Evolutionary conservation across 1,140 invertebrate genomes (phyloP), one percentile per base, ranked within the genome.

Genomic region (Ceratina calcarata): DNA sequence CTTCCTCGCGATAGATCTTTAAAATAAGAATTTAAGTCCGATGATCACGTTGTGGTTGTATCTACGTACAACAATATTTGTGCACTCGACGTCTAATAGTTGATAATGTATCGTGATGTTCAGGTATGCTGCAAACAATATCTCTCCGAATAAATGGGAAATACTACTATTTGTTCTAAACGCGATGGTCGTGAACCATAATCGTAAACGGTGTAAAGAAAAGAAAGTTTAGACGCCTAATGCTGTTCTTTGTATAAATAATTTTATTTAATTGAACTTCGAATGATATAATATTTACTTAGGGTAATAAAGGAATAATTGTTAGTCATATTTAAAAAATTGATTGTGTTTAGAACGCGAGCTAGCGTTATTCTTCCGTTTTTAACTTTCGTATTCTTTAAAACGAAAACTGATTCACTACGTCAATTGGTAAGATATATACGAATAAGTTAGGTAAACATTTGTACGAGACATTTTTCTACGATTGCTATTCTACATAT

Each of bases 381-480:
- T 20, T 45, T 2, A 12, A 53, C 53, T 53, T 62, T 53, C n/a
- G 22, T 60, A 3, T 24, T 15, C 45, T 45, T 45, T 45, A 57
- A 61, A 32, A 61, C 20, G 60, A 45, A 70, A 27, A 37, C n/a
- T 37, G 18, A 70, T 58, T 58, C 53, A 57, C n/a, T 58, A 58
- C 32, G 55, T 71, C 24, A 57, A 70, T 77, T 45, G 51, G 55
- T 76, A 60, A 77, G 22, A 51, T 58, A 49, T 18, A 16, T 57
- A 18, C 27, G 12, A 45, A 71, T 82, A 27, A 57, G 45, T 69
- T 78, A 72, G 55, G 71, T 73, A 61, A 71, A 83, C 13, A 16
- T 85, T 84, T 76, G 61, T 66, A 76, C 65, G 15, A 24, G 71
- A 74, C 60, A 51, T 66, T 84, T 84, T 84, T 84, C 58, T 83